Percentiles rank a stretch among this genome's conserved stretches.
Conservation (phyloP, 1,140 invertebrate genomes). For the Drosophila eugracilis region DNA sequence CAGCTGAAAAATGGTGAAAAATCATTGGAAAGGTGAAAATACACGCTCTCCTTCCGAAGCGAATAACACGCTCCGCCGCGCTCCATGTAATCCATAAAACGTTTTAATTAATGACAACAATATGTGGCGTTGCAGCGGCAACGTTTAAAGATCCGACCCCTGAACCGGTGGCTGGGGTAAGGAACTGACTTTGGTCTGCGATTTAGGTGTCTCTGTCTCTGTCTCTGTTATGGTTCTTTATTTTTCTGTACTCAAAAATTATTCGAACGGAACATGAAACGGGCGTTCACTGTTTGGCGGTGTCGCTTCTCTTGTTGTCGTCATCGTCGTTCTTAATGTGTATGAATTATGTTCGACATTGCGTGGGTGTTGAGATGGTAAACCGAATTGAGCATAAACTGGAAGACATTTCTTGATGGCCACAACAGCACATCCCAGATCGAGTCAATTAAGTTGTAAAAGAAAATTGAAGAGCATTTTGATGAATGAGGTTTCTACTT, state of each 20-base stretch:
- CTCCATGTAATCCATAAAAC: conserved; percentile 80
- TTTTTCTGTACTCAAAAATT: conserved; percentile 21
- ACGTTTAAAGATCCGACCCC: conserved; percentile 48
- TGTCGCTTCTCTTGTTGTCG: conserved; percentile 38
- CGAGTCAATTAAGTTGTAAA: conserved; percentile 47
- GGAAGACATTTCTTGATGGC: conserved; percentile 7
- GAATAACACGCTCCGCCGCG: conserved; percentile 27
- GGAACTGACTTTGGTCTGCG: conserved; percentile 56
- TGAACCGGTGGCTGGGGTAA: conserved; percentile 38
- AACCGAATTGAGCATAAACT: conserved; percentile 49
- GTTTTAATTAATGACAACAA: conserved; percentile 83
- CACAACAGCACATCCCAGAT: conserved; percentile 11
- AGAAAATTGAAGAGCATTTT: background rate
- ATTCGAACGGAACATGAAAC: conserved; percentile 51
- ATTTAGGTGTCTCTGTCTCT: conserved; percentile 64
- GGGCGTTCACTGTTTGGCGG: conserved; percentile 50
- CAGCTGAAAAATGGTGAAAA: conserved; percentile 79
- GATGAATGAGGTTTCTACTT: background rate
- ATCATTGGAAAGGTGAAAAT: conserved; percentile 62
- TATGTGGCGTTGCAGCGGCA: conserved; percentile 71
- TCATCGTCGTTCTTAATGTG: conserved; percentile 50
- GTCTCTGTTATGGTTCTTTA: background rate
- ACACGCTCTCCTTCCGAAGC: background rate
- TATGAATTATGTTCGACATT: conserved; percentile 61
- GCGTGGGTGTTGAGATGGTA: conserved; percentile 61